Conservation (phyloP, 2,113 vertebrate genomes). For the Prunella himalayana region DNA sequence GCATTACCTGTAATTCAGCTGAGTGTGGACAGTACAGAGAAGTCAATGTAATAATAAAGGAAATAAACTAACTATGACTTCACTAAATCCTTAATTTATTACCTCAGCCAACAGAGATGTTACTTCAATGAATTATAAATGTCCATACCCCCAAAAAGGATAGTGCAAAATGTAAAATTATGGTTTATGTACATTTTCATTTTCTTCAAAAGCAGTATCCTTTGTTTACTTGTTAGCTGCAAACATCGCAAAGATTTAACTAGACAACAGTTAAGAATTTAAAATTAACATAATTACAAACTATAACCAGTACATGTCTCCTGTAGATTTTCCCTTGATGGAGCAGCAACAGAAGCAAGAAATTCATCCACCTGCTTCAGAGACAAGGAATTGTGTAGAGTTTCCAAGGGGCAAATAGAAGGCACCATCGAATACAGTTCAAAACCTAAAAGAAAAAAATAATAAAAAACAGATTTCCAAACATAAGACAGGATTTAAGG, state of each 20-base stretch:
- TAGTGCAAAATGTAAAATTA: neutral
- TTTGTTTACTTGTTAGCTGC: neutral
- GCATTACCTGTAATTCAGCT: neutral
- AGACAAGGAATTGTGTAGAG: conserved; percentile 88
- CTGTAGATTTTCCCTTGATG: conserved; percentile 71
- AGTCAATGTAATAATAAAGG: neutral
- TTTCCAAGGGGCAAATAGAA: conserved; percentile 90
- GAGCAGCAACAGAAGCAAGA: conserved; percentile 79
- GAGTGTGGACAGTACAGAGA: neutral
- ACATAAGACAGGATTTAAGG: neutral
- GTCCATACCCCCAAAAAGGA: neutral
- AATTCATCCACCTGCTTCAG: conserved; percentile 92
- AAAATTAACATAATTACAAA: conserved; percentile 48
- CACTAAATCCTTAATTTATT: neutral
- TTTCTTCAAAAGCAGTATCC: neutral
- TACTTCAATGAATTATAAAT: neutral
- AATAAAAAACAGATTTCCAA: conserved; percentile 20
- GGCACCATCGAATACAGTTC: conserved; percentile 93
- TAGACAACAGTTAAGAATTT: neutral
- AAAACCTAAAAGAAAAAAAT: conserved; percentile 75
- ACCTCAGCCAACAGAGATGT: neutral
- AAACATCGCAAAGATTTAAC: neutral
- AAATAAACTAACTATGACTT: neutral
- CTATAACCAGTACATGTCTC: conserved; percentile 67
- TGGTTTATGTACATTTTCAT: accelerated